Evolutionary conservation across 2,888 invertebrate genomes (phyloP).

Genomic region (Sinodicranocentrus sp.): DNA sequence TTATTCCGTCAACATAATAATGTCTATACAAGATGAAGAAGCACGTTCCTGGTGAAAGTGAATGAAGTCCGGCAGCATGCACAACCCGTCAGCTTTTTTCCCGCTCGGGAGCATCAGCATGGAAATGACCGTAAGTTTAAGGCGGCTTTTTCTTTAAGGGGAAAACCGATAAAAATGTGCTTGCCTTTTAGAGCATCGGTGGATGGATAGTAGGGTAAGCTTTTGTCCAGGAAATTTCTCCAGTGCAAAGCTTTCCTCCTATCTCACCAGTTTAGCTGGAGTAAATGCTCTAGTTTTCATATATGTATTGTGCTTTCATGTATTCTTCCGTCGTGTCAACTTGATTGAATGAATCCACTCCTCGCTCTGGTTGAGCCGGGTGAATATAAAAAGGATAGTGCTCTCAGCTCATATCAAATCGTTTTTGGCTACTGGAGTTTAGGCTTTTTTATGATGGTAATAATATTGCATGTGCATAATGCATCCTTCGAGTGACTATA

Average conservation of each 20-base stretch:
- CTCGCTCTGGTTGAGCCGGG: not conserved
- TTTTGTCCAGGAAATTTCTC: not conserved
- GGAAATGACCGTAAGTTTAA: conserved; percentile 18
- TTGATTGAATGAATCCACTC: conserved; percentile 65
- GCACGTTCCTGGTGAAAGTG: no score
- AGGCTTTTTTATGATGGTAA: conserved; percentile 20
- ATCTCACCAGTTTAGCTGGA: not conserved
- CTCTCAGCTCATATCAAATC: not conserved
- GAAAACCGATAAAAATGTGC: conserved; percentile 23
- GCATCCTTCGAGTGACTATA: no score
- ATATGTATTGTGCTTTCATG: not conserved
- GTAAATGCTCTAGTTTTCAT: not conserved
- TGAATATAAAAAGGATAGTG: not conserved
- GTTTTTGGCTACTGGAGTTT: not conserved
- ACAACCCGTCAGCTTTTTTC: not conserved
- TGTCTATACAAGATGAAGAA: no score
- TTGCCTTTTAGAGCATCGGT: not conserved
- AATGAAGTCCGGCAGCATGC: no score
- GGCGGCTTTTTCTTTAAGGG: conserved; percentile 5
- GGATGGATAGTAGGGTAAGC: no score
- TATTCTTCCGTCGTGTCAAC: conserved; percentile 42
- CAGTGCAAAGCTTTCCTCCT: not conserved
- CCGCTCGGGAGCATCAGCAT: not conserved
- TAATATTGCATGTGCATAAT: conserved; percentile 32
- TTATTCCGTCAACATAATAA: no score